Conservation (phyloP, 1,140 invertebrate species). For the Anthonomus grandis region DNA sequence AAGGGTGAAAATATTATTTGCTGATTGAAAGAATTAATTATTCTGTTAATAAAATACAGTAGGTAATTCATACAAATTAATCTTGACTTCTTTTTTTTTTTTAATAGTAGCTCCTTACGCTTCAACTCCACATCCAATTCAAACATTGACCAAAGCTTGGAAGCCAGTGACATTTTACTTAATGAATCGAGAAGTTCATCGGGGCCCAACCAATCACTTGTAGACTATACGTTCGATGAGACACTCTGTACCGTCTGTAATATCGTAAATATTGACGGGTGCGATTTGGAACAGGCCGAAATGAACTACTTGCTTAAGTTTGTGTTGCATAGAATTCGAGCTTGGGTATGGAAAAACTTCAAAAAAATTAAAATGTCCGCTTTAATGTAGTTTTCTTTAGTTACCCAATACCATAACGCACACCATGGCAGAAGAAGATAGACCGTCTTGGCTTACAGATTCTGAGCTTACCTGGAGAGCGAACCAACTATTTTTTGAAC, state of each 20-base stretch:
- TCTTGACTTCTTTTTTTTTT: no score
- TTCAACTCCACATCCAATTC: background rate
- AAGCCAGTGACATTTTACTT: background rate
- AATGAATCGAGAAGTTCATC: slow-evolving; percentile 7
- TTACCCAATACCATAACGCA: slow-evolving; percentile 45
- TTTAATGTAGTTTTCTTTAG: slow-evolving; percentile 30
- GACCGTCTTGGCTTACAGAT: slow-evolving; percentile 46
- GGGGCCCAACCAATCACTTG: background rate
- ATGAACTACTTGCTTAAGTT: slow-evolving; percentile 45
- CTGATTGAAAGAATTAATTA: no score
- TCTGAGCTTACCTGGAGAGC: slow-evolving; percentile 54
- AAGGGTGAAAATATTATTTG: no score
- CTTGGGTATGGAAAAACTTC: slow-evolving; percentile 42
- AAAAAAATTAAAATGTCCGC: background rate
- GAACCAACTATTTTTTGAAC: slow-evolving; percentile 49
- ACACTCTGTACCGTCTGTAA: slow-evolving; percentile 43
- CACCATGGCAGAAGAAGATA: slow-evolving; percentile 43
- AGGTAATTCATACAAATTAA: no score
- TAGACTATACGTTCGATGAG: slow-evolving; percentile 31
- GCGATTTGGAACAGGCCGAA: slow-evolving; percentile 38
- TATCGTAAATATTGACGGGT: slow-evolving; percentile 34
- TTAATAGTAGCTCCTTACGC: no score
- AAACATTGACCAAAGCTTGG: background rate
- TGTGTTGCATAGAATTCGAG: slow-evolving; percentile 41
- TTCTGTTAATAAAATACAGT: no score